These are phyloP conservation scores for Orestias chungarensis DNA, from an alignment of 2,797 vertebrate species.

Conservation along the genomic window DNA sequence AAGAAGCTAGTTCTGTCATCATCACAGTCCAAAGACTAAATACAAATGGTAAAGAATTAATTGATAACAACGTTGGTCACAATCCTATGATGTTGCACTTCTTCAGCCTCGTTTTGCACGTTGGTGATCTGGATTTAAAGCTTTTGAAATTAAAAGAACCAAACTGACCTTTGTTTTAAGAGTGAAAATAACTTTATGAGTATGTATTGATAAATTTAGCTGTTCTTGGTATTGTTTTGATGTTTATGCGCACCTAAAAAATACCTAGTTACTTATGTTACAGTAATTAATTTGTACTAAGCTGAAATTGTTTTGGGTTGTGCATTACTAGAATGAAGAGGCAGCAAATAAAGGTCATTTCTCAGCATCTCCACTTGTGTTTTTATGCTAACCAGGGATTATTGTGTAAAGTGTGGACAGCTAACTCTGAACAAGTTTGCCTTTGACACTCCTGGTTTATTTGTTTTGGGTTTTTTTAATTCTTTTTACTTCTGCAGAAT, in stretches of 20 bases:
- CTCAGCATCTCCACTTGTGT: neutral
- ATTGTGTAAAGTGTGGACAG: conserved; percentile 25
- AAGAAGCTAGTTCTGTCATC: conserved; percentile 48
- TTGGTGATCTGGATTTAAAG: neutral
- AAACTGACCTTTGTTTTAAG: neutral
- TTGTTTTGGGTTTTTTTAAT: conserved; percentile 28
- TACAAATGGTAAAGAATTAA: neutral
- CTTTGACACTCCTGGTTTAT: conserved; percentile 29
- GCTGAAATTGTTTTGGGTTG: neutral
- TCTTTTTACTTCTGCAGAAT: conserved; percentile 84
- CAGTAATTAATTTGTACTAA: too few species aligned
- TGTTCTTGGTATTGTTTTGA: too few species aligned
- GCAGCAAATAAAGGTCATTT: too few species aligned
- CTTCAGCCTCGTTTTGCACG: neutral
- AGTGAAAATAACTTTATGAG: neutral
- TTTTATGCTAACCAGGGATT: neutral
- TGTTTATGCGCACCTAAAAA: too few species aligned
- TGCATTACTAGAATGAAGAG: neutral
- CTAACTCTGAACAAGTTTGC: conserved; percentile 31
- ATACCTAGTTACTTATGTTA: too few species aligned
- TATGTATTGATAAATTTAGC: neutral
- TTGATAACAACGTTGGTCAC: neutral
- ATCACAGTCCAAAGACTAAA: neutral
- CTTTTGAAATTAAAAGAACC: neutral
- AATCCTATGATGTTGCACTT: neutral